phyloP scores from a whole-genome alignment of 2,113 vertebrate species.

The Plectropomus leopardus region DNA sequence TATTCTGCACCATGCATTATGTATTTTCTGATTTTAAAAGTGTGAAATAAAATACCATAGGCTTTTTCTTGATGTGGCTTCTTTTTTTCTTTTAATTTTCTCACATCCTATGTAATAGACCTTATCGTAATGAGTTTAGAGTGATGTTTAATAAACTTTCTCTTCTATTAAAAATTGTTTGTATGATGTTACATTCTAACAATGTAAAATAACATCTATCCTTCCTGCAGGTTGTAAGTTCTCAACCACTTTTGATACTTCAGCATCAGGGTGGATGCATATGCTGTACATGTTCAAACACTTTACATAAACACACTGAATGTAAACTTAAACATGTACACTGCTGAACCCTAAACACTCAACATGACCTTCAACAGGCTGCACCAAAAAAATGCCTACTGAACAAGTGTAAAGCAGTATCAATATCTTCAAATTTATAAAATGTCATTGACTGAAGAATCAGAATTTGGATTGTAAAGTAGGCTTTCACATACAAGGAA shows the following conservation, averaged over 20 bases:
- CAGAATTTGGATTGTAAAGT: too few relatives aligned
- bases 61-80: not conserved
- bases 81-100: not conserved
- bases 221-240: not conserved
- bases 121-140: not conserved
- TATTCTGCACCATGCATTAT: not conserved
- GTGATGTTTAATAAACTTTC: not conserved
- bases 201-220: not conserved
- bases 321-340: not conserved
- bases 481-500: too few relatives aligned
- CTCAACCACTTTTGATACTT: not conserved
- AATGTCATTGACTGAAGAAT: not conserved
- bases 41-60: not conserved
- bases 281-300: not conserved
- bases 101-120: not conserved
- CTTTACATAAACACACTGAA: not conserved
- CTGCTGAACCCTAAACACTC: not conserved
- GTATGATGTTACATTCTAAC: not conserved
- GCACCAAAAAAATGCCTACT: too few relatives aligned
- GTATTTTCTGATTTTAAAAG: not conserved
- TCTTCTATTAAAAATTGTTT: not conserved
- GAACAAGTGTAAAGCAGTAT: too few relatives aligned
- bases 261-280: not conserved
- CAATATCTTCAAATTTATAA: not conserved
- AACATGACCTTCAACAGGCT: not conserved